Evolutionary conservation across 2,113 vertebrate species (phyloP).

Genomic region (Aplodontia rufa): DNA sequence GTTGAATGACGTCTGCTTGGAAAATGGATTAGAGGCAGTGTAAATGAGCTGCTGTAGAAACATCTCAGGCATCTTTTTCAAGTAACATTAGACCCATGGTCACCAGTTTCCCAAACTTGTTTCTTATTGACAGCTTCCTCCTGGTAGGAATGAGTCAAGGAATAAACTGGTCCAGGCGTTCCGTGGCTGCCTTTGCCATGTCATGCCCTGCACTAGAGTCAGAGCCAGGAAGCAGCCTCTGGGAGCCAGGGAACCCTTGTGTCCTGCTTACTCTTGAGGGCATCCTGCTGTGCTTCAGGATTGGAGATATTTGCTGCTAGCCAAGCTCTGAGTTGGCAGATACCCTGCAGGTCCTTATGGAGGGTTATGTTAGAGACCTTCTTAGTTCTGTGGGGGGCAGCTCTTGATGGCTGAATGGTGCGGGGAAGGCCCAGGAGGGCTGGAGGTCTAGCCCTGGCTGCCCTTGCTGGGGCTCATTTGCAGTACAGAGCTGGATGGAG

Average conservation of each 20-base stretch:
- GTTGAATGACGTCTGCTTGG: constrained; percentile 37
- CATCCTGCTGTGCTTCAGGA: constrained; percentile 28
- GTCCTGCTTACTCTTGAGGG: constrained; percentile 11
- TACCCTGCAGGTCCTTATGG: constrained; percentile 48
- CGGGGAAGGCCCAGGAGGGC: not conserved
- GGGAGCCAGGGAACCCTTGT: not conserved
- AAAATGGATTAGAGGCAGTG: not conserved
- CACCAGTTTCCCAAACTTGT: not conserved
- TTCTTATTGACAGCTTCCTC: constrained; percentile 40
- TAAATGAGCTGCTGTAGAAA: not conserved
- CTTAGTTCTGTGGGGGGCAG: constrained; percentile 46
- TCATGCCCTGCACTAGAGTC: not conserved
- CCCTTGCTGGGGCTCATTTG: not conserved
- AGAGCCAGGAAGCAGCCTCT: not conserved
- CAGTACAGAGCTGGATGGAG: not conserved
- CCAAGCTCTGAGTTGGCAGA: constrained; percentile 64
- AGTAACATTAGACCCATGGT: constrained; percentile 19
- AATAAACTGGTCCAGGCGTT: constrained; percentile 34
- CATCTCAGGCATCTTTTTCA: constrained; percentile 2
- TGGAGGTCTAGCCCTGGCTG: not conserved
- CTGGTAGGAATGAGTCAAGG: constrained; percentile 48
- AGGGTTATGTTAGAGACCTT: not conserved
- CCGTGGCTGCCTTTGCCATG: not conserved
- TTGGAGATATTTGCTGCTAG: not conserved
- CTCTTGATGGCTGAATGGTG: not conserved